Conservation (phyloP, 2,797 vertebrate species). For the Protonibea diacanthus region DNA sequence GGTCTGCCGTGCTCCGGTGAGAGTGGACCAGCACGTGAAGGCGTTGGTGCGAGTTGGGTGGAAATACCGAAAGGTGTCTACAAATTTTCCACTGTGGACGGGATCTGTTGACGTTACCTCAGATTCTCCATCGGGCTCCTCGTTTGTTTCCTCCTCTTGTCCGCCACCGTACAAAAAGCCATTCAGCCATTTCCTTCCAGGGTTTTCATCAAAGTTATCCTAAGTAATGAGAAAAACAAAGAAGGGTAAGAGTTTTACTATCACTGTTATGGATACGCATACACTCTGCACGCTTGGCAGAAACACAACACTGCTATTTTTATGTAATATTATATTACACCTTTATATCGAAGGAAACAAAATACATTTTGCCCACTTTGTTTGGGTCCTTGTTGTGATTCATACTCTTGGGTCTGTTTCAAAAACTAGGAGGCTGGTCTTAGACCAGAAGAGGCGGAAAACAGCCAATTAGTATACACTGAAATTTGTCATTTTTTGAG, state of each 20-base stretch:
- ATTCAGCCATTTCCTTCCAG: conserved; percentile 91
- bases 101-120: conserved; percentile 28
- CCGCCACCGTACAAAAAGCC: conserved; percentile 73
- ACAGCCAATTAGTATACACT: neutral
- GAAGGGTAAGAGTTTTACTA: no score
- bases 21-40: conserved; percentile 92
- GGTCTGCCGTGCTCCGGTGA: conserved; percentile 89
- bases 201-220: conserved; percentile 90
- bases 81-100: conserved; percentile 79
- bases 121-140: conserved; percentile 31
- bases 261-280: neutral
- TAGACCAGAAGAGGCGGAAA: neutral
- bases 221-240: conserved; percentile 54
- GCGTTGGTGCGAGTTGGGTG: conserved; percentile 87
- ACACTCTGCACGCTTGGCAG: neutral
- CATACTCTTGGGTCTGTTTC: neutral
- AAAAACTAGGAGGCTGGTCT: neutral
- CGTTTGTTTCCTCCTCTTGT: conserved; percentile 23
- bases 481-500: neutral
- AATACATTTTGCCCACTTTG: no score
- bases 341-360: neutral
- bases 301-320: neutral
- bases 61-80: conserved; percentile 90
- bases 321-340: neutral
- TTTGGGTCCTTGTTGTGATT: neutral